Evolutionary conservation across 2,888 invertebrate genomes (phyloP).

Genomic region (Stictocephala bisonia): DNA sequence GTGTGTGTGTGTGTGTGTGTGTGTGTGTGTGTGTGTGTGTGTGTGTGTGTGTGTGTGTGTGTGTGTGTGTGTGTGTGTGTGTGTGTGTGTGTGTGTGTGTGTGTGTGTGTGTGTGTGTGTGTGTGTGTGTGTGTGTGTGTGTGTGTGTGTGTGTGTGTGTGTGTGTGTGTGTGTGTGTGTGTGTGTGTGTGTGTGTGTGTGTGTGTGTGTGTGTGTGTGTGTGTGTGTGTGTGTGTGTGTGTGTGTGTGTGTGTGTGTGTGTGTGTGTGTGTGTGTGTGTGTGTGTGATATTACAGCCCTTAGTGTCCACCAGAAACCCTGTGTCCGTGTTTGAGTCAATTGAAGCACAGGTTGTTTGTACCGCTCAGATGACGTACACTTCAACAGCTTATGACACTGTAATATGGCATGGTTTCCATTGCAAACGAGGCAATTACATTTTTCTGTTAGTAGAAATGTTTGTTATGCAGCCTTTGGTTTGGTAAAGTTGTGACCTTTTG

Average conservation of each 20-base stretch:
- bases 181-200: conserved; percentile 57
- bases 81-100: conserved; percentile 67
- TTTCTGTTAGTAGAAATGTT: no score
- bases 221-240: conserved; percentile 57
- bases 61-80: conserved; percentile 56
- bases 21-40: conserved; percentile 43
- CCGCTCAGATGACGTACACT: no score
- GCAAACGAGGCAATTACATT: no score
- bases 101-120: conserved; percentile 58
- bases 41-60: conserved; percentile 51
- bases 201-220: conserved; percentile 57
- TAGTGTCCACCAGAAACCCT: no score
- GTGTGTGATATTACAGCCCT: not conserved
- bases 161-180: conserved; percentile 58
- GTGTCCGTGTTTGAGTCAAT: no score
- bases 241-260: conserved; percentile 57
- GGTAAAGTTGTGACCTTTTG: no score
- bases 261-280: conserved; percentile 48
- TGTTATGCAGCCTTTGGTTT: no score
- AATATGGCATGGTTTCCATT: no score
- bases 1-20: conserved; percentile 45
- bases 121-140: conserved; percentile 56
- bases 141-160: conserved; percentile 56
- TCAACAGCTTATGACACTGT: no score
- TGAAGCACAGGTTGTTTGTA: no score